Base-by-base conservation (phyloP, 2,888 invertebrate genomes). In the Nomada ferruginata region DNA sequence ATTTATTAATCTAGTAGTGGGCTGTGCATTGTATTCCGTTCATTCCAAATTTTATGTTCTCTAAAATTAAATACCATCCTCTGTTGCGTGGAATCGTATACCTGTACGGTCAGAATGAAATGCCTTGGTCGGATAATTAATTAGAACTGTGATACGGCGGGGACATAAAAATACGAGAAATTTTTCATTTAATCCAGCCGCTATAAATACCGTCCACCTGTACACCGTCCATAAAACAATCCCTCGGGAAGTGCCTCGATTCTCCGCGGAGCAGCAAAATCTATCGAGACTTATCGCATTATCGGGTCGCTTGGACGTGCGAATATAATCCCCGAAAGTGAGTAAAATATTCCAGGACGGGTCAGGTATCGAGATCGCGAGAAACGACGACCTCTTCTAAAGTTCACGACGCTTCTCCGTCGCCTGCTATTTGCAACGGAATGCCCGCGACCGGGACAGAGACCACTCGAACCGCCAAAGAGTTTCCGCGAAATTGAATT, bases 261-360 rank as follows among this genome's bases (percentile, higher is more conserved):
- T 57, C 23, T 18, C 23, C 20, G 15, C 20, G 10, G n/a, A 20
- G 36, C 55, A n/a, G 52, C n/a, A 9, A 42, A 68, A 53, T 53
- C 53, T 23, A 55, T 44, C 42, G 52, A 2, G 26, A 60, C 4
- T 50, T 36, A n/a, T 20, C 29, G 11, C 15, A 10, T 44, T 55
- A 68, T 66, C 60, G 13, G 44, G 5, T 52, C 47, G 66, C 29
- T 53, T 36, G 53, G 10, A 55, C 36, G 23, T 29, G 18, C 52
- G 0, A 23, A 29, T 61, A 55, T 66, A 77, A 77, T 77, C 74
- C 65, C 7, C 23, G 47, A 23, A 36, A 29, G 60, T 13, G 61
- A 68, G 63, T 61, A 36, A 66, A 61, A 50, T 66, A 50, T 55
- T 60, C 26, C 18, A 5, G 50, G 42, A 68, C 20, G 57, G 42